Evolutionary conservation across 2,888 invertebrate species (phyloP).

Genomic region (Dione juno): DNA sequence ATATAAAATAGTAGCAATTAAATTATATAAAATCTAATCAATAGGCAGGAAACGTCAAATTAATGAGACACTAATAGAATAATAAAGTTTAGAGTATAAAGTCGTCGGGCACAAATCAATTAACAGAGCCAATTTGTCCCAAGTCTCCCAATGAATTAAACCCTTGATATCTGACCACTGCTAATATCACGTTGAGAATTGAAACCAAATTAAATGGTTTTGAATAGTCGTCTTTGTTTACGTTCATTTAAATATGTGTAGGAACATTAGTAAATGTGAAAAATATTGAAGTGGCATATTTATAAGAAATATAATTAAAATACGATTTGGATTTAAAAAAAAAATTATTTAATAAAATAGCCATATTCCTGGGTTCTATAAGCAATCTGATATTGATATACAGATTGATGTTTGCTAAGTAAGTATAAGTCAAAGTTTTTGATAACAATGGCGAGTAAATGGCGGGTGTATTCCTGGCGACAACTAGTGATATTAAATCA

Average conservation of each 20-base stretch:
- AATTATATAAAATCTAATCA: background rate
- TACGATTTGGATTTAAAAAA: background rate
- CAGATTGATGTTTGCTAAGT: too few relatives aligned
- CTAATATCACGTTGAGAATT: conserved; percentile 29
- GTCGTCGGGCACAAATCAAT: conserved; percentile 69
- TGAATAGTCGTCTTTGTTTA: conserved; percentile 26
- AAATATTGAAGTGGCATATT: background rate
- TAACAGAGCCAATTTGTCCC: conserved; percentile 72
- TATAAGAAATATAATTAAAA: background rate
- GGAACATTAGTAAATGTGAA: background rate
- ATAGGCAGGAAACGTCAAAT: conserved; percentile 9
- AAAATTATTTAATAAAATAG: too few relatives aligned
- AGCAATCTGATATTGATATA: too few relatives aligned
- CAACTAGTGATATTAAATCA: too few relatives aligned
- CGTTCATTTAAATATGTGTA: background rate
- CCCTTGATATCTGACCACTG: conserved; percentile 32
- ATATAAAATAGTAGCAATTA: background rate
- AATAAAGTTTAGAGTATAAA: conserved; percentile 30
- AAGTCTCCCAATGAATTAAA: conserved; percentile 72
- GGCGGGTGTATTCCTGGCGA: too few relatives aligned
- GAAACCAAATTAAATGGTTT: conserved; percentile 27
- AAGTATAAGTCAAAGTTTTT: too few relatives aligned
- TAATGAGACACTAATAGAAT: conserved; percentile 33
- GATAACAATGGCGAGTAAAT: too few relatives aligned
- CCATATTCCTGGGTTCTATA: too few relatives aligned